Percentiles rank a stretch among this genome's conserved stretches.
Evolutionary conservation across 1,140 invertebrate genomes (phyloP).

Genomic region (Acromyrmex echinatior): DNA sequence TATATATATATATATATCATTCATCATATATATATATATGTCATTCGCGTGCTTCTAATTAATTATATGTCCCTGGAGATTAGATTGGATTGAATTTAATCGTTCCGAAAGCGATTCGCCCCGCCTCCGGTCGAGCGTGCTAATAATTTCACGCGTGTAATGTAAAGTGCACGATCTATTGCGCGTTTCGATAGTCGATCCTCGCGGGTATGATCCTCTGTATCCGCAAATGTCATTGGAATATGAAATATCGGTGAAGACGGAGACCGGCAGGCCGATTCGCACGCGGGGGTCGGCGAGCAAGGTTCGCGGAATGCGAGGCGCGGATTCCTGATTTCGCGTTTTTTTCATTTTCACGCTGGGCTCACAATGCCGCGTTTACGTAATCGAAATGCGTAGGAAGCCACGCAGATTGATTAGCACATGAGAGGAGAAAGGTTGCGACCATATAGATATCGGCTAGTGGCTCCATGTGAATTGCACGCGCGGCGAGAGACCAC

Average conservation of each 20-base stretch:
- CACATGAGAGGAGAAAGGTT: slow-evolving; percentile 86
- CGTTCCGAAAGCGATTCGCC: slow-evolving; percentile 5
- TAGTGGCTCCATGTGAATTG: slow-evolving; percentile 85
- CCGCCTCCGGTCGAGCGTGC: slow-evolving; percentile 29
- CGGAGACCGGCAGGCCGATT: slow-evolving; percentile 11
- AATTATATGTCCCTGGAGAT: slow-evolving; percentile 22
- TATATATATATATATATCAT: too few relatives aligned
- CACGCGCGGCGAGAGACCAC: slow-evolving; percentile 52
- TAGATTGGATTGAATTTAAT: slow-evolving; percentile 27
- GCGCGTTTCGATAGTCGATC: slow-evolving; percentile 54
- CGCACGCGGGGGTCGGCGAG: slow-evolving; percentile 29
- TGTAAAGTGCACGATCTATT: slow-evolving; percentile 20
- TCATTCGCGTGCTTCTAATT: neutral
- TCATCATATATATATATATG: neutral
- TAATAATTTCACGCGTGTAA: slow-evolving; percentile 43
- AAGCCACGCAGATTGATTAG: slow-evolving; percentile 86
- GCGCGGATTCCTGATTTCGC: slow-evolving; percentile 57
- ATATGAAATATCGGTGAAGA: slow-evolving; percentile 45
- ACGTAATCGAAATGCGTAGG: slow-evolving; percentile 86
- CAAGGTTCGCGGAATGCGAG: slow-evolving; percentile 46
- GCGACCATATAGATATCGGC: slow-evolving; percentile 84
- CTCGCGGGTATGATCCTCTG: neutral
- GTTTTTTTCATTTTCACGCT: slow-evolving; percentile 67
- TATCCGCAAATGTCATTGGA: slow-evolving; percentile 57
- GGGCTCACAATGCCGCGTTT: slow-evolving; percentile 76